Percentiles rank a stretch among this genome's conserved stretches.
Evolutionary conservation across 2,113 vertebrate genomes (phyloP).

Genomic region (Ploceus nigricollis): DNA sequence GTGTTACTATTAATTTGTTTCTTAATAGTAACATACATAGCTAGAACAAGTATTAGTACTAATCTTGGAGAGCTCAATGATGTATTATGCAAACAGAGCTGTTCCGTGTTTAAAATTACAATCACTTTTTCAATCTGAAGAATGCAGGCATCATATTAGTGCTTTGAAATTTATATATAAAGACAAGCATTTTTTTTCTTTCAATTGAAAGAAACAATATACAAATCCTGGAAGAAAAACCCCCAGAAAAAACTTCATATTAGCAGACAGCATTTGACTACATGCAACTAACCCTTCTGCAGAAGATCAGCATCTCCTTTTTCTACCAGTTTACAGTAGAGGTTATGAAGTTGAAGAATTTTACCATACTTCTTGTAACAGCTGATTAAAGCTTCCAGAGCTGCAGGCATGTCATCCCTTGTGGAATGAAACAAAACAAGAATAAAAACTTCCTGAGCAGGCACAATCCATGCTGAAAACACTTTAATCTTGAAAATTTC

Average conservation of each 20-base stretch:
- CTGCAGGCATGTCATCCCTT: constrained; percentile 80
- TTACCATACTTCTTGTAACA: constrained; percentile 79
- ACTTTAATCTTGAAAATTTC: background rate
- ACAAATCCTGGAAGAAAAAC: background rate
- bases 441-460: constrained; percentile 7
- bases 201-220: background rate
- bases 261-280: background rate
- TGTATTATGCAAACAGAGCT: background rate
- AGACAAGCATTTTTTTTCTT: background rate
- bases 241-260: background rate
- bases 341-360: constrained; percentile 81
- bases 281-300: constrained; percentile 83
- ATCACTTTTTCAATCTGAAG: background rate
- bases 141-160: background rate
- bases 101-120: background rate
- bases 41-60: background rate
- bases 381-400: constrained; percentile 76
- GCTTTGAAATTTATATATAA: background rate
- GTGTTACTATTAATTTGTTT: background rate
- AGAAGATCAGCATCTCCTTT: constrained; percentile 86
- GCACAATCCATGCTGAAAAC: background rate
- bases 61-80: background rate
- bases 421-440: constrained; percentile 28
- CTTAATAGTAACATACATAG: background rate
- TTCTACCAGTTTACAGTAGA: constrained; percentile 84